Percentiles rank a stretch among this genome's conserved stretches.
Evolutionary conservation across 1,140 invertebrate species (phyloP).

Genomic region (Drosophila seguyi): DNA sequence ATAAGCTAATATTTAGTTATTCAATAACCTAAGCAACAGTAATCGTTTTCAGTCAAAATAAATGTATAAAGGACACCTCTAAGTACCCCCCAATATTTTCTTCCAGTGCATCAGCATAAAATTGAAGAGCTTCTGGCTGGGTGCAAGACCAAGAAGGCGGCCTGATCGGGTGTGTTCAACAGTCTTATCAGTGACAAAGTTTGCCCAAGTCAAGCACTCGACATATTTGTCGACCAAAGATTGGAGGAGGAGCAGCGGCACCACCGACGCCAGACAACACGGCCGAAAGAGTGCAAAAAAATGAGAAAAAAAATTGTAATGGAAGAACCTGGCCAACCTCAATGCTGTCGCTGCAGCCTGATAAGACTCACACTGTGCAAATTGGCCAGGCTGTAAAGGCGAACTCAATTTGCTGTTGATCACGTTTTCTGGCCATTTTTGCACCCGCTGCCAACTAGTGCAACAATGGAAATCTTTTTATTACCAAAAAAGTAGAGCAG

Average conservation of each 20-base stretch:
- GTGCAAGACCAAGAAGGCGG: slow-evolving; percentile 28
- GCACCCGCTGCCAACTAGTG: slow-evolving; percentile 27
- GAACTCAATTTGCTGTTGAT: slow-evolving; percentile 73
- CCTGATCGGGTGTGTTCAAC: slow-evolving; percentile 21
- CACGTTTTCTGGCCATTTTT: slow-evolving; percentile 62
- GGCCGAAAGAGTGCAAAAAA: slow-evolving; percentile 51
- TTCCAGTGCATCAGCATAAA: slow-evolving; percentile 45
- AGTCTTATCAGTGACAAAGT: slow-evolving; percentile 77
- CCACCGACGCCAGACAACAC: slow-evolving; percentile 1
- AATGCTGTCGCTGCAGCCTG: slow-evolving; percentile 38
- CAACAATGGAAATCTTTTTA: slow-evolving; percentile 61
- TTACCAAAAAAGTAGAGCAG: slow-evolving; percentile 62
- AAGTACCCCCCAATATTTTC: background rate
- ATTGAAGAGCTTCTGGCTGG: slow-evolving; percentile 28
- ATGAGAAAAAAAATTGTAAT: slow-evolving; percentile 12
- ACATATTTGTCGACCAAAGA: slow-evolving; percentile 54
- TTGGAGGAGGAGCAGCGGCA: slow-evolving; percentile 15
- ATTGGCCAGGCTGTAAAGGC: slow-evolving; percentile 49
- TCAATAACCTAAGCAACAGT: too few relatives aligned
- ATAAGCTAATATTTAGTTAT: too few relatives aligned
- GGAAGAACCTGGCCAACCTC: slow-evolving; percentile 59
- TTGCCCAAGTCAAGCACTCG: slow-evolving; percentile 66
- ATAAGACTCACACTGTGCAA: slow-evolving; percentile 50
- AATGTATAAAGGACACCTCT: background rate
- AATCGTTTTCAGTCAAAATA: too few relatives aligned